These are phyloP conservation scores for Tenodera sinensis DNA, from an alignment of 2,888 invertebrate species.

Conservation along the genomic window DNA sequence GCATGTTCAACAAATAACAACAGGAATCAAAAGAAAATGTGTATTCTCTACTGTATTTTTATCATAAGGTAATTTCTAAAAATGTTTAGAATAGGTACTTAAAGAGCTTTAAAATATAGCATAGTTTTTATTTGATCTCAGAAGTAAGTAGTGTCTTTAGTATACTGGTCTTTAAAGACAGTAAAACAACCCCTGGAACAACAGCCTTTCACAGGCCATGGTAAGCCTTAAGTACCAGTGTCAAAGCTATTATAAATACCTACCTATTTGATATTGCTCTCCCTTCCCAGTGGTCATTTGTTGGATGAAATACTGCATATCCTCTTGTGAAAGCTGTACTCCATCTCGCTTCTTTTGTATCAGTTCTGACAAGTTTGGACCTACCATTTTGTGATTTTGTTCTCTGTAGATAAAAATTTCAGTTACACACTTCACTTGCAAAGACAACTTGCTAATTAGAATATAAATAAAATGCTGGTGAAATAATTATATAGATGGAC, in stretches of 20 bases:
- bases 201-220: too few relatives aligned
- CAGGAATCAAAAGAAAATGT: not conserved
- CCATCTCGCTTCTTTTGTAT: conserved; percentile 38
- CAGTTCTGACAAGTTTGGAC: conserved; percentile 23
- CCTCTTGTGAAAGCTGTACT: conserved; percentile 36
- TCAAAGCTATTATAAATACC: conserved; percentile 17
- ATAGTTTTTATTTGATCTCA: not conserved
- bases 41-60: not conserved
- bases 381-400: not conserved
- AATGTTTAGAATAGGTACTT: too few relatives aligned
- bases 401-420: not conserved
- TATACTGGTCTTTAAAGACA: too few relatives aligned
- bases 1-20: not conserved
- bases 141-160: not conserved
- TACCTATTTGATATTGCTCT: conserved; percentile 30
- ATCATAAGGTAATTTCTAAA: not conserved
- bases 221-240: not conserved
- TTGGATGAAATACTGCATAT: conserved; percentile 36
- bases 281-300: conserved; percentile 29
- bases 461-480: too few relatives aligned
- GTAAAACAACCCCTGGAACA: too few relatives aligned
- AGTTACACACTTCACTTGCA: too few relatives aligned
- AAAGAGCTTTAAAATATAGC: not conserved
- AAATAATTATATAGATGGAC: too few relatives aligned
- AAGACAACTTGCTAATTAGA: too few relatives aligned